Conservation (phyloP, 2,797 vertebrate species). For the Phaenicophaeus curvirostris region DNA sequence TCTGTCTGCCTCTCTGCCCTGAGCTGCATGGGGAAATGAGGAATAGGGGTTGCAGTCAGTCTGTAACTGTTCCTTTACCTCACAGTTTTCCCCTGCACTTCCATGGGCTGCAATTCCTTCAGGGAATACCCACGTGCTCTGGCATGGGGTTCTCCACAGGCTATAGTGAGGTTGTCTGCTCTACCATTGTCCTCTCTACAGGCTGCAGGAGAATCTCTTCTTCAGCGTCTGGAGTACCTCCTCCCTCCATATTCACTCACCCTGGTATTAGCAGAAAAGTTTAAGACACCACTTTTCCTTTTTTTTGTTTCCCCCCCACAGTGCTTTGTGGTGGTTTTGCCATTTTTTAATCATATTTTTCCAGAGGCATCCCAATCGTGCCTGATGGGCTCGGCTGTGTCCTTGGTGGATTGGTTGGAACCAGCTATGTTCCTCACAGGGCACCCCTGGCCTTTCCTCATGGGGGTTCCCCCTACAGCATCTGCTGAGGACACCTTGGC, state of each 20-base stretch:
- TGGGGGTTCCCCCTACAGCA: not conserved
- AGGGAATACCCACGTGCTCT: no score
- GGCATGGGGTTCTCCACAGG: no score
- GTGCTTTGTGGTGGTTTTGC: fast-evolving
- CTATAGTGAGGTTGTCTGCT: not conserved
- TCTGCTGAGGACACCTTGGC: fast-evolving
- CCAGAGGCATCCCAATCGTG: not conserved
- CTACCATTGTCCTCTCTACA: fast-evolving
- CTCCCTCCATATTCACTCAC: not conserved
- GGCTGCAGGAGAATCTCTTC: not conserved
- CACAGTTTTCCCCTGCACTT: no score
- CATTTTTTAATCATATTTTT: not conserved
- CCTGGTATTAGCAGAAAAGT: not conserved
- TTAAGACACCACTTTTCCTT: not conserved
- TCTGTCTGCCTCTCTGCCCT: fast-evolving
- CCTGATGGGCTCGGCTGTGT: not conserved
- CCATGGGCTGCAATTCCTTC: no score
- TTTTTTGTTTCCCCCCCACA: not conserved
- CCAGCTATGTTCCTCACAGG: fast-evolving
- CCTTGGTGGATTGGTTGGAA: not conserved
- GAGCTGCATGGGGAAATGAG: fast-evolving
- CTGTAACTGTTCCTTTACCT: no score
- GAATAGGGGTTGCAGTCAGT: no score
- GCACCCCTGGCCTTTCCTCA: fast-evolving
- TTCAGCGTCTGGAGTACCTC: not conserved